Evolutionary conservation across 2,888 invertebrate genomes (phyloP).

Genomic region (Anagyrus pseudococci): DNA sequence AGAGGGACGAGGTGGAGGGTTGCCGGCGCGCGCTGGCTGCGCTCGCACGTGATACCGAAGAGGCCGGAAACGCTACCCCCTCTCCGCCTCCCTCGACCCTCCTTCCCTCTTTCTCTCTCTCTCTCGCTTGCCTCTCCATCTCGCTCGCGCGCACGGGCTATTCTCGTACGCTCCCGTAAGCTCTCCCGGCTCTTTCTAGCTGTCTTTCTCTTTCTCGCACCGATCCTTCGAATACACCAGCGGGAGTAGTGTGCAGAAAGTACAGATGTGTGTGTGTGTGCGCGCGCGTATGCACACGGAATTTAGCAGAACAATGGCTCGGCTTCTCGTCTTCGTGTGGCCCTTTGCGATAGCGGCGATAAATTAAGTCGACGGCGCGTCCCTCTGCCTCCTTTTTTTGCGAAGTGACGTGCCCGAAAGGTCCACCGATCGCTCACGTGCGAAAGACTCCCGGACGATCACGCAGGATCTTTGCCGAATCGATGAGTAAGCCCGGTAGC

Average conservation of each 20-base stretch:
- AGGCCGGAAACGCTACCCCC: conserved; percentile 59
- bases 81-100: conserved; percentile 6
- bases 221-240: conserved; percentile 30
- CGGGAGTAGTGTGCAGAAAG: too few species aligned
- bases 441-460: background rate
- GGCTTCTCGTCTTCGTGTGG: too few species aligned
- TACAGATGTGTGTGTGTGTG: background rate
- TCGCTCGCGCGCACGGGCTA: background rate
- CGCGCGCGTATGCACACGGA: too few species aligned
- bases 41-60: conserved; percentile 60
- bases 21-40: conserved; percentile 55
- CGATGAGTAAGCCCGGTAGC: conserved; percentile 23
- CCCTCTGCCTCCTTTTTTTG: too few species aligned
- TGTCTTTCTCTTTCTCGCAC: conserved; percentile 49
- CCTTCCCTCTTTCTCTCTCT: conserved; percentile 32
- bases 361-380: conserved; percentile 4
- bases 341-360: background rate
- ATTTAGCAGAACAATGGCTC: too few species aligned
- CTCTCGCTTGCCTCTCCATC: conserved; percentile 37
- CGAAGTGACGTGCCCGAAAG: too few species aligned
- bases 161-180: too few species aligned
- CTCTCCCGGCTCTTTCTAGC: too few species aligned
- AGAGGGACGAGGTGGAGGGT: conserved; percentile 52
- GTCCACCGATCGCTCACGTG: background rate
- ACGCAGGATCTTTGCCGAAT: background rate